Percentiles rank a stretch among this genome's conserved stretches.
Evolutionary conservation across 1,140 invertebrate genomes (phyloP).

Genomic region (Rhagoletis pomonella): DNA sequence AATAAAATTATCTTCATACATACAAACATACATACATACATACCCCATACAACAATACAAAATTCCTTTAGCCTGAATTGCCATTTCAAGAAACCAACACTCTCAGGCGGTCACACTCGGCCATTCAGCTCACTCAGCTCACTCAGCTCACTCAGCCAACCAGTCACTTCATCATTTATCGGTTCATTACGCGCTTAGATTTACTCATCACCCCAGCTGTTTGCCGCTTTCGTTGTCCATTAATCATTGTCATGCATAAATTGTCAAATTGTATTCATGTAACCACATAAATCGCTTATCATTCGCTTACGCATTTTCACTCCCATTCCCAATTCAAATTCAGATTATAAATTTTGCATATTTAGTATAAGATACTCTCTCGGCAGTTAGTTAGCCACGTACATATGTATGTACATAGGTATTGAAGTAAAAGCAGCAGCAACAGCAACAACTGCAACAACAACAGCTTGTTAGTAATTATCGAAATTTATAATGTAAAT

Average conservation of each 20-base stretch:
- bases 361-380: not conserved
- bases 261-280: constrained; percentile 24
- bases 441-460: not conserved
- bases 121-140: not conserved
- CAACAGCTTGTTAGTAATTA: not conserved
- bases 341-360: constrained; percentile 37
- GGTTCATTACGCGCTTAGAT: not conserved
- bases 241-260: constrained; percentile 42
- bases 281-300: constrained; percentile 2
- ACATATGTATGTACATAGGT: not conserved
- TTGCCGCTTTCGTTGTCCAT: constrained; percentile 5
- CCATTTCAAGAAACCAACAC: constrained; percentile 8
- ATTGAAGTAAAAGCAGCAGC: not conserved
- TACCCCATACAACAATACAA: not conserved
- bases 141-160: not conserved
- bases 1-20: not conserved
- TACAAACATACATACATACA: not conserved
- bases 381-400: not conserved
- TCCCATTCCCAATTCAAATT: not conserved
- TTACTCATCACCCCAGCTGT: not conserved
- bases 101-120: not conserved
- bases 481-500: constrained; percentile 40
- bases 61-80: constrained; percentile 23
- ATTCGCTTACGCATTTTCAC: not conserved
- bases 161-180: constrained; percentile 29